Evolutionary conservation across 2,797 vertebrate genomes (phyloP).

Genomic region (Lepidocolaptes lacrymiger): DNA sequence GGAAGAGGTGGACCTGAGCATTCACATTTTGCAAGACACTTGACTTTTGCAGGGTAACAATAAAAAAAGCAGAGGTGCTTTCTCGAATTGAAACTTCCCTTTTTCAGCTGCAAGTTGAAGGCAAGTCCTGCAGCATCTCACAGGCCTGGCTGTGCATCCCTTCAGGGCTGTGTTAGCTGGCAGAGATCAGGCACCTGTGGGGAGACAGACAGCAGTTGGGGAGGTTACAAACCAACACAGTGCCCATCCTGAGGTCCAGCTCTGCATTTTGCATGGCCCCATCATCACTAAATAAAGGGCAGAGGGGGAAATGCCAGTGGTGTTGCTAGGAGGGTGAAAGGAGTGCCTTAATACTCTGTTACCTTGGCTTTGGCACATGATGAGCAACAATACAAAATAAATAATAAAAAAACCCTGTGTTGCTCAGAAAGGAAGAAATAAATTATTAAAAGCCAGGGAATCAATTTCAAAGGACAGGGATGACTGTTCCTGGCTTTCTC

Average conservation of each 20-base stretch:
- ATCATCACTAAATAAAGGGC: background rate
- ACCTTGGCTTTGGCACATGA: accelerated
- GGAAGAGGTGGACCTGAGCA: conserved; percentile 37
- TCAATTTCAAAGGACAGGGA: background rate
- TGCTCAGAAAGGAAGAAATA: background rate
- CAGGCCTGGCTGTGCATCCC: conserved; percentile 61
- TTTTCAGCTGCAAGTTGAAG: conserved; percentile 58
- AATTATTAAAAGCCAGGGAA: background rate
- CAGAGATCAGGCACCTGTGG: conserved; percentile 75
- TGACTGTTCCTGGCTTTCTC: background rate
- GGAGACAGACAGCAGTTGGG: conserved; percentile 55
- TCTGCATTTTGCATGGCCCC: background rate
- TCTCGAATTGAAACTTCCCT: conserved; percentile 58
- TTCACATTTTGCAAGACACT: conserved; percentile 21
- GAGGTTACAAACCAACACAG: conserved; percentile 10
- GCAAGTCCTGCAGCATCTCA: conserved; percentile 55
- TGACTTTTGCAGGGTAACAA: conserved; percentile 13
- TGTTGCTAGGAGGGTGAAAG: background rate
- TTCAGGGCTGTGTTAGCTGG: conserved; percentile 73
- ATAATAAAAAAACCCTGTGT: background rate
- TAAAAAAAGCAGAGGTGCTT: background rate
- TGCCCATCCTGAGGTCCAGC: background rate
- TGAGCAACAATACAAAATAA: background rate
- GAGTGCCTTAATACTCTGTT: background rate
- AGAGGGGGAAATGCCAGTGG: background rate